phyloP scores from a whole-genome alignment of 1,140 invertebrate genomes.

The Hestina assimilis region DNA sequence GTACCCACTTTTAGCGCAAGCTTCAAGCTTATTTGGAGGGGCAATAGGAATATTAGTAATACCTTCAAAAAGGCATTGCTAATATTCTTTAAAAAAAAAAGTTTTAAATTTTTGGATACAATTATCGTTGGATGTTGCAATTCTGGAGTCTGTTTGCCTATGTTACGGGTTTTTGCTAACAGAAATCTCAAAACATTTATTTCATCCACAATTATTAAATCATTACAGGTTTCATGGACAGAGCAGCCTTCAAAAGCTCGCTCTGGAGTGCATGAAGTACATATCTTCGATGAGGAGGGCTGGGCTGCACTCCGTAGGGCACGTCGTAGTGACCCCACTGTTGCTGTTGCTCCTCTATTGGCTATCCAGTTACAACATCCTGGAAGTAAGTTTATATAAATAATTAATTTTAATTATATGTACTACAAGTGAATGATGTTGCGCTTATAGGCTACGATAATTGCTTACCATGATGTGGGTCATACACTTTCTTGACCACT shows the following conservation, averaged over 20 bases:
- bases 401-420: not conserved
- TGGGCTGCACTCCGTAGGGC: conserved; percentile 90
- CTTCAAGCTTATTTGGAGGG: too few relatives aligned
- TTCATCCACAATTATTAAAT: not conserved
- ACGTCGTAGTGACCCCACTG: conserved; percentile 81
- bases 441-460: too few relatives aligned
- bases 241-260: conserved; percentile 90
- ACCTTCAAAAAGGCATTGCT: too few relatives aligned
- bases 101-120: too few relatives aligned
- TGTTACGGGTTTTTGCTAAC: not conserved
- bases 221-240: conserved; percentile 91
- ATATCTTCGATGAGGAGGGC: conserved; percentile 94
- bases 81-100: too few relatives aligned
- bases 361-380: conserved; percentile 89
- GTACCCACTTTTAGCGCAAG: too few relatives aligned
- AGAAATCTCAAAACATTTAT: not conserved
- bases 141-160: not conserved
- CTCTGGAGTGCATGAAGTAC: conserved; percentile 88
- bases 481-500: too few relatives aligned
- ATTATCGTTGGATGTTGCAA: too few relatives aligned
- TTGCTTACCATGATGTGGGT: too few relatives aligned
- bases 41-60: too few relatives aligned
- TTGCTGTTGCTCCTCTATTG: conserved; percentile 85
- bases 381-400: conserved; percentile 77
- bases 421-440: not conserved